Percentiles rank a stretch among this genome's conserved stretches.
phyloP scores from a whole-genome alignment of 2,888 invertebrate species.

The Melikaiella ostensackeni region DNA sequence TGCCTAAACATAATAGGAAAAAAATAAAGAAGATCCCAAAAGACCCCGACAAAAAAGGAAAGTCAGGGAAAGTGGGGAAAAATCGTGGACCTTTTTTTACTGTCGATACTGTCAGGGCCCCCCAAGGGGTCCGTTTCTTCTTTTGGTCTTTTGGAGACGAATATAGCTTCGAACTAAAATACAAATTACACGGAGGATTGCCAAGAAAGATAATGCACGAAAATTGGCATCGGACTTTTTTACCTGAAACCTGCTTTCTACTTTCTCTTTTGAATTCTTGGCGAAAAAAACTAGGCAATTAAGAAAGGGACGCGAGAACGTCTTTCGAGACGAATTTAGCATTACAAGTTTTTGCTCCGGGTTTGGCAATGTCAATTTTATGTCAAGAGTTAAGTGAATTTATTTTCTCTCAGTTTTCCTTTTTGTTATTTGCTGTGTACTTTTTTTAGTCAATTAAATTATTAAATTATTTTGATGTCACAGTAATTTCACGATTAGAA shows the following conservation, averaged over 20 bases:
- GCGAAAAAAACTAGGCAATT: conserved; percentile 29
- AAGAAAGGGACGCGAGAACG: conserved; percentile 21
- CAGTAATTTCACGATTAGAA: too few relatives aligned
- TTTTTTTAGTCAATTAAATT: conserved; percentile 8
- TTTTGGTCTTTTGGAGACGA: conserved; percentile 14
- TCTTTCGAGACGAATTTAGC: conserved; percentile 32
- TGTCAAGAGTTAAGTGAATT: background rate
- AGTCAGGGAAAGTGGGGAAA: conserved; percentile 12
- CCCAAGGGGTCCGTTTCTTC: background rate
- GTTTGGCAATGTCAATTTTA: background rate
- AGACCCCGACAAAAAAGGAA: background rate
- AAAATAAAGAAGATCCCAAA: background rate
- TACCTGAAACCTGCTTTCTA: conserved; percentile 38
- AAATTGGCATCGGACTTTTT: conserved; percentile 34
- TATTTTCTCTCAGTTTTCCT: background rate
- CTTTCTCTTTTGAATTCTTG: conserved; percentile 31
- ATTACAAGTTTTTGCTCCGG: conserved; percentile 21
- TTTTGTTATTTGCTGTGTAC: background rate
- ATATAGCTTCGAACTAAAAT: conserved; percentile 12
- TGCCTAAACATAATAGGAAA: background rate
- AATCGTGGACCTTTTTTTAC: conserved; percentile 1
- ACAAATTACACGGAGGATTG: conserved; percentile 15
- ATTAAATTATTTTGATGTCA: background rate
- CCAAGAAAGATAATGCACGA: background rate
- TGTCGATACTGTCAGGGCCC: background rate